phyloP scores from a whole-genome alignment of 2,888 invertebrate species.

The Drosophila eohydei region DNA sequence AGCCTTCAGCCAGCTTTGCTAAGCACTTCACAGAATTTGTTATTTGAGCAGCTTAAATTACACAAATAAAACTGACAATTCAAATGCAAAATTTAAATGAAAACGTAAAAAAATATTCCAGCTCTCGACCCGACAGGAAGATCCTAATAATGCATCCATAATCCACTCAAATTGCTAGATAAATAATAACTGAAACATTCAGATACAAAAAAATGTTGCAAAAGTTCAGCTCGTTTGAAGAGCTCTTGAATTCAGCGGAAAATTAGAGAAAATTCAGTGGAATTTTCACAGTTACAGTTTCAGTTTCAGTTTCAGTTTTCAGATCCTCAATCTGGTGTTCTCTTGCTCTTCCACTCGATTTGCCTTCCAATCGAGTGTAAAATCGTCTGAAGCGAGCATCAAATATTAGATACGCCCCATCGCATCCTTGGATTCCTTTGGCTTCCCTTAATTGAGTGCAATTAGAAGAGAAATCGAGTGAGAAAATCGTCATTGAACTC shows the following conservation, averaged over 20 bases:
- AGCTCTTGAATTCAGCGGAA: neutral
- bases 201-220: neutral
- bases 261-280: neutral
- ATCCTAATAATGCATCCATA: slow-evolving; percentile 25
- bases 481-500: neutral
- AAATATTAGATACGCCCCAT: slow-evolving; percentile 16
- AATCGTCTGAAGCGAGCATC: neutral
- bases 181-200: neutral
- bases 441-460: slow-evolving; percentile 27
- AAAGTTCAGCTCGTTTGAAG: neutral
- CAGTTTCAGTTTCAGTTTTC: neutral
- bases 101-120: slow-evolving; percentile 10
- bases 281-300: neutral
- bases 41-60: slow-evolving; percentile 44
- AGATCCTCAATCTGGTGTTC: neutral
- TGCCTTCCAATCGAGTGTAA: slow-evolving; percentile 24
- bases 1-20: slow-evolving; percentile 6
- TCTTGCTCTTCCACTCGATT: slow-evolving; percentile 31
- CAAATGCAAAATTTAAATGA: neutral
- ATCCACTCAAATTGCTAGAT: slow-evolving; percentile 8
- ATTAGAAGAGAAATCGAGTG: slow-evolving; percentile 6
- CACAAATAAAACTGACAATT: neutral
- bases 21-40: slow-evolving; percentile 37
- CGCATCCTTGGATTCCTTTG: slow-evolving; percentile 5
- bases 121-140: slow-evolving; percentile 38